Conservation (phyloP, 2,888 invertebrate species). For the Urechis unicinctus region DNA sequence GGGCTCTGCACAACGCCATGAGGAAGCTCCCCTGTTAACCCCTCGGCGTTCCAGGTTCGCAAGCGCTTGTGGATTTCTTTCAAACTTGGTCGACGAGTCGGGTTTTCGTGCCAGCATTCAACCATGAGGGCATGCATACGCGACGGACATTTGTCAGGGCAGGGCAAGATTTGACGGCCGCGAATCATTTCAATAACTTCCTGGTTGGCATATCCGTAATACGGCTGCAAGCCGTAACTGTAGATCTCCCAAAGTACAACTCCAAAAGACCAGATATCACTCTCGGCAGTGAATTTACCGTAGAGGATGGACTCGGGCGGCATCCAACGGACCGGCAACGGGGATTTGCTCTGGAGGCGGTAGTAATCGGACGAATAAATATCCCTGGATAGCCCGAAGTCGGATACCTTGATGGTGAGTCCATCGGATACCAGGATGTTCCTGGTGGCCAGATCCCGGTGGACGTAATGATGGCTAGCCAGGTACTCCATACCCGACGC, state of each 20-base stretch:
- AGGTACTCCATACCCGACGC: conserved; percentile 56
- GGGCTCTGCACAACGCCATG: conserved; percentile 29
- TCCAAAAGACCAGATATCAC: too few species aligned
- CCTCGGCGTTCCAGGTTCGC: conserved; percentile 60
- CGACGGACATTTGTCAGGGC: conserved; percentile 87
- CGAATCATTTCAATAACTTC: conserved; percentile 97
- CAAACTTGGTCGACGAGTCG: conserved; percentile 85
- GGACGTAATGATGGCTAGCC: conserved; percentile 83
- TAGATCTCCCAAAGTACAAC: conserved; percentile 99
- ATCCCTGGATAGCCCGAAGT: conserved; percentile 91
- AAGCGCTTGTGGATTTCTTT: conserved; percentile 78
- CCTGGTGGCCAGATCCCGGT: too few species aligned
- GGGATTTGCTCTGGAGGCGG: conserved; percentile 87
- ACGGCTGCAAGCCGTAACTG: conserved; percentile 94
- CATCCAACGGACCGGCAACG: conserved; percentile 96
- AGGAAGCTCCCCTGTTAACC: conserved; percentile 29
- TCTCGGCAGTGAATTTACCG: conserved; percentile 95
- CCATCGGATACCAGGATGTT: conserved; percentile 95
- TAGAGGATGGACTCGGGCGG: conserved; percentile 97
- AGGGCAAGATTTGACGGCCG: conserved; percentile 82
- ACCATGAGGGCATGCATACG: conserved; percentile 92
- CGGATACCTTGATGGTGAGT: conserved; percentile 91
- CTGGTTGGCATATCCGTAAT: conserved; percentile 88
- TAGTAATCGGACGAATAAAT: conserved; percentile 91
- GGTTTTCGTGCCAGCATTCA: conserved; percentile 96